phyloP scores from a whole-genome alignment of 2,888 invertebrate species.

The Orthosia incerta region DNA sequence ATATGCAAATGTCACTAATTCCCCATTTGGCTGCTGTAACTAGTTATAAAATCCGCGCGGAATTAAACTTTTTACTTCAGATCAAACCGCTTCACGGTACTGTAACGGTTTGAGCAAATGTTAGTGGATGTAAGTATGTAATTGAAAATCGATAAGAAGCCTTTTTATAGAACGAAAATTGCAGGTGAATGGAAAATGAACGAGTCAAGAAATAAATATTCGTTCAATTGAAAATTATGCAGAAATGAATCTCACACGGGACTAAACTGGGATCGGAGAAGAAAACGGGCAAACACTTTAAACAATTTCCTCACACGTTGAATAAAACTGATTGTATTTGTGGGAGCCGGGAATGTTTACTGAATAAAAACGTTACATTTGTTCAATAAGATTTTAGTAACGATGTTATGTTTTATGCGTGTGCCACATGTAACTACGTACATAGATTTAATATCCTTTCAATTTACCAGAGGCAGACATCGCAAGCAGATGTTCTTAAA shows the following conservation, averaged over 20 bases:
- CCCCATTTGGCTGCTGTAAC: slow-evolving; percentile 1
- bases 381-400: slow-evolving; percentile 27
- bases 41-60: neutral
- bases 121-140: neutral
- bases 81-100: neutral
- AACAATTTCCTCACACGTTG: slow-evolving; percentile 46
- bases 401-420: slow-evolving; percentile 40
- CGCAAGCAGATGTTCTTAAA: slow-evolving; percentile 71
- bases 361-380: slow-evolving; percentile 52
- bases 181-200: slow-evolving; percentile 31
- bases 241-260: slow-evolving; percentile 26
- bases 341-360: slow-evolving; percentile 23
- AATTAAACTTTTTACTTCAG: slow-evolving; percentile 10
- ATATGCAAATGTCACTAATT: slow-evolving; percentile 38
- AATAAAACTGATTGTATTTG: slow-evolving; percentile 44
- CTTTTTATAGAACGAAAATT: slow-evolving; percentile 3
- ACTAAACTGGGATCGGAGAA: slow-evolving; percentile 30
- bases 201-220: slow-evolving; percentile 34
- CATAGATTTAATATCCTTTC: slow-evolving; percentile 56
- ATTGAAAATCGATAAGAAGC: neutral
- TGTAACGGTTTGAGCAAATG: neutral
- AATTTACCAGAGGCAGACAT: slow-evolving; percentile 62
- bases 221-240: slow-evolving; percentile 46
- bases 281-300: slow-evolving; percentile 44
- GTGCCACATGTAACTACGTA: slow-evolving; percentile 6